Evolutionary conservation across 2,888 invertebrate genomes (phyloP).

Genomic region (Diaprepes abbreviatus): DNA sequence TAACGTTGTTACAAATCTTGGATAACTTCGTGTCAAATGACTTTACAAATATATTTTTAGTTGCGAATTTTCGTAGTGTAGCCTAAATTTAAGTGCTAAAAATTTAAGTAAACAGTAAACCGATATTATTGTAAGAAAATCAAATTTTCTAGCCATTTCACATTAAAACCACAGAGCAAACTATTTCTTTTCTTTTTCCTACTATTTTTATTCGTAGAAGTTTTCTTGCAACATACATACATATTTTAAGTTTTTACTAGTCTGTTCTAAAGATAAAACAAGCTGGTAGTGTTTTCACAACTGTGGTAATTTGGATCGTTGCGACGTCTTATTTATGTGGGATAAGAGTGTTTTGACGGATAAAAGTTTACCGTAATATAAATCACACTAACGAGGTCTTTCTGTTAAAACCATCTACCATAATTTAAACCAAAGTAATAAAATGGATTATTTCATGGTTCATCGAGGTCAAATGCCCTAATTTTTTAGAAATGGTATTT

Average conservation of each 20-base stretch:
- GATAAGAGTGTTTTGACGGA: slow-evolving; percentile 24
- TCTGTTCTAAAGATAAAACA: slow-evolving; percentile 21
- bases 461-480: neutral
- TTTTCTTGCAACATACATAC: slow-evolving; percentile 9
- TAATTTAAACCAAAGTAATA: neutral
- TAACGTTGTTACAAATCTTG: no score
- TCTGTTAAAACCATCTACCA: slow-evolving; percentile 3
- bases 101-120: no score
- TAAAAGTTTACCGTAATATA: neutral
- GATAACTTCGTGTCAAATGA: no score
- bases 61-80: no score
- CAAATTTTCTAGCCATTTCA: no score
- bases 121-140: no score
- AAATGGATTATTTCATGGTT: neutral
- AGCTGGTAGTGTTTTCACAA: slow-evolving; percentile 24
- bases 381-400: slow-evolving; percentile 10
- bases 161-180: no score
- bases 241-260: neutral
- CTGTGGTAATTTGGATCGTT: slow-evolving; percentile 14
- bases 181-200: no score
- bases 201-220: neutral
- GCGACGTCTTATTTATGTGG: slow-evolving; percentile 27
- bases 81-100: no score
- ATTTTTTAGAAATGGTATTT: no score
- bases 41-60: no score